Evolutionary conservation across 2,797 vertebrate species (phyloP).

Genomic region (Champsocephalus esox): DNA sequence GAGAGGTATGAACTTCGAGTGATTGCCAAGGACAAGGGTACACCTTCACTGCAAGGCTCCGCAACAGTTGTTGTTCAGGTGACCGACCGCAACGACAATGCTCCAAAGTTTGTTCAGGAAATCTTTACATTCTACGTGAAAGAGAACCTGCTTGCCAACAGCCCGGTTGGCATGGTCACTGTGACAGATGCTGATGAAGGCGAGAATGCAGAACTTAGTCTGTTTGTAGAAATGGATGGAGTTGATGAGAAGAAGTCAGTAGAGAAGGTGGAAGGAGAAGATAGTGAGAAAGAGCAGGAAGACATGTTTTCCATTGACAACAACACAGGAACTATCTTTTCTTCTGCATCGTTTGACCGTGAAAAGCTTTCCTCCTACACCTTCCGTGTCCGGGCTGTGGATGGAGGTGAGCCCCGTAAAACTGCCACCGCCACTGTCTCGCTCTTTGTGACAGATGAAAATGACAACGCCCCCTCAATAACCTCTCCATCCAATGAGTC

Average conservation of each 20-base stretch:
- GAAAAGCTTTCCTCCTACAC: slow-evolving; percentile 94
- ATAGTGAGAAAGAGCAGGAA: slow-evolving; percentile 70
- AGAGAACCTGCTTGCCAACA: slow-evolving; percentile 95
- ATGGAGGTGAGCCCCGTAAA: slow-evolving; percentile 91
- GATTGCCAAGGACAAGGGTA: slow-evolving; percentile 92
- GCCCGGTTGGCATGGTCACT: slow-evolving; percentile 96
- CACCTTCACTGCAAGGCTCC: slow-evolving; percentile 91
- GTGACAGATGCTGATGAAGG: slow-evolving; percentile 96
- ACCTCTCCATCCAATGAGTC: slow-evolving; percentile 92
- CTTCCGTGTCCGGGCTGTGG: slow-evolving; percentile 94
- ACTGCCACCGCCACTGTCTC: slow-evolving; percentile 95
- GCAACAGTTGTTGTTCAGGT: slow-evolving; percentile 91
- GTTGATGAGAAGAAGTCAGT: slow-evolving; percentile 64
- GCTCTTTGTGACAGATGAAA: slow-evolving; percentile 96
- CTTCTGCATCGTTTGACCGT: slow-evolving; percentile 92
- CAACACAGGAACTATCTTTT: slow-evolving; percentile 97
- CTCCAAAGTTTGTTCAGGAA: slow-evolving; percentile 96
- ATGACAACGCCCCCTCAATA: slow-evolving; percentile 92
- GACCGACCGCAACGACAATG: slow-evolving; percentile 95
- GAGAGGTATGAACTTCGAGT: slow-evolving; percentile 94
- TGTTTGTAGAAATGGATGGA: slow-evolving; percentile 90
- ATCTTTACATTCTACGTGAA: slow-evolving; percentile 97
- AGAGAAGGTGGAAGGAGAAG: slow-evolving; percentile 67
- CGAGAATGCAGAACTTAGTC: slow-evolving; percentile 92
- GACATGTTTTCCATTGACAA: slow-evolving; percentile 93